phyloP scores from a whole-genome alignment of 2,888 invertebrate species.

The Monopis laevigella region DNA sequence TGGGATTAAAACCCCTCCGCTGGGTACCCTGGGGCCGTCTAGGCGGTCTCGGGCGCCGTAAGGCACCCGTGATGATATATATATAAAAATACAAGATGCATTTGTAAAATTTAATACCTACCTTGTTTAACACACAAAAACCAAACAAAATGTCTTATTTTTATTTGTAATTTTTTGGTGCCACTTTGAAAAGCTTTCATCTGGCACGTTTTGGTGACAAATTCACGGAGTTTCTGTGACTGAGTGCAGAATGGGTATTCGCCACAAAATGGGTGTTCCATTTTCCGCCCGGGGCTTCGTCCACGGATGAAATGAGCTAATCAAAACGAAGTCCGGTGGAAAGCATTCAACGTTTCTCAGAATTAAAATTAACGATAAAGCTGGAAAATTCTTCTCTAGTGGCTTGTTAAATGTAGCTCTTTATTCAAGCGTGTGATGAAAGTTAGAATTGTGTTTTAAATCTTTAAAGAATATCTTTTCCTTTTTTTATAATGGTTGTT shows the following conservation, averaged over 20 bases:
- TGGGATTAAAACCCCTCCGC: no score
- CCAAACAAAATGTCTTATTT: no score
- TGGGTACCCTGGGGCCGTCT: no score
- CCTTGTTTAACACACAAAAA: no score
- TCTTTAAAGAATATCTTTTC: neutral
- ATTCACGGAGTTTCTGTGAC: constrained; percentile 3
- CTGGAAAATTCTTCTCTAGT: constrained; percentile 2
- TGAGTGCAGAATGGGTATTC: constrained; percentile 1
- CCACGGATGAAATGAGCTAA: constrained; percentile 31
- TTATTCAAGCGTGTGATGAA: constrained; percentile 8
- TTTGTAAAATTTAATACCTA: no score
- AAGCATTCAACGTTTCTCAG: constrained; percentile 5
- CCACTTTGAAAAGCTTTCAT: neutral
- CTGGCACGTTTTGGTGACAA: constrained; percentile 9
- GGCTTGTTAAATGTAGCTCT: neutral
- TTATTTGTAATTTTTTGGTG: neutral
- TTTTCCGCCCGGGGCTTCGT: constrained; percentile 7
- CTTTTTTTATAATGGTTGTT: no score
- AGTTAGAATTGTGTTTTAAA: constrained; percentile 5
- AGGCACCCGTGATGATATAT: no score
- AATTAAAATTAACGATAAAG: constrained; percentile 11
- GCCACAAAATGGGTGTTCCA: neutral
- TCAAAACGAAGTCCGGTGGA: constrained; percentile 23
- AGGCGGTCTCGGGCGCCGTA: no score
- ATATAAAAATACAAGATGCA: no score